These are phyloP conservation scores for Electrophaes corylata DNA, from an alignment of 2,888 invertebrate genomes.

Conservation along the genomic window DNA sequence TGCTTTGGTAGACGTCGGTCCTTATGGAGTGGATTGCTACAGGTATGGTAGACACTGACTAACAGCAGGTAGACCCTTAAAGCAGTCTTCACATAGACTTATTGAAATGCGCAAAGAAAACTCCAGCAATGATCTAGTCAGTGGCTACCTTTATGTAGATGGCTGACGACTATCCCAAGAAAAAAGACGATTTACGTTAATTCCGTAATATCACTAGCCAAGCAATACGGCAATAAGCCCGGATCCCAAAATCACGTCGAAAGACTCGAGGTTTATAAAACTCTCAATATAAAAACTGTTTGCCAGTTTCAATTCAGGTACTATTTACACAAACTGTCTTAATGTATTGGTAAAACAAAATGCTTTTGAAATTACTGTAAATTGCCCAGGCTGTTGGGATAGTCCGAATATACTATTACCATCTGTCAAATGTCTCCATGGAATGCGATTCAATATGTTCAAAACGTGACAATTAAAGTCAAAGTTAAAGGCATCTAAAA, in stretches of 20 bases:
- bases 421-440: constrained; percentile 22
- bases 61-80: not conserved
- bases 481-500: constrained; percentile 38
- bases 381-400: not conserved
- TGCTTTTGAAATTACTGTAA: not conserved
- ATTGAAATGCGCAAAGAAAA: not conserved
- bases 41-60: constrained; percentile 1
- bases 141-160: constrained; percentile 13
- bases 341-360: not conserved
- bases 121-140: constrained; percentile 1
- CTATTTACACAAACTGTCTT: too few species aligned
- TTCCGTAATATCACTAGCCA: not conserved
- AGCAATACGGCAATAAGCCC: too few species aligned
- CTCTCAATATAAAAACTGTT: not conserved
- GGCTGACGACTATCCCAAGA: constrained; percentile 1
- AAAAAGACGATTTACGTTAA: constrained; percentile 1
- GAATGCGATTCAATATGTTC: constrained; percentile 36
- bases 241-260: not conserved
- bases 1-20: constrained; percentile 4
- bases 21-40: constrained; percentile 7
- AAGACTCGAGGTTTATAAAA: not conserved
- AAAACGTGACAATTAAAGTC: constrained; percentile 29
- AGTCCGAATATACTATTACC: not conserved
- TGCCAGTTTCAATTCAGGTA: not conserved
- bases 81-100: not conserved